Conservation (phyloP, 2,888 invertebrate genomes). For the Coecobrya sp. region DNA sequence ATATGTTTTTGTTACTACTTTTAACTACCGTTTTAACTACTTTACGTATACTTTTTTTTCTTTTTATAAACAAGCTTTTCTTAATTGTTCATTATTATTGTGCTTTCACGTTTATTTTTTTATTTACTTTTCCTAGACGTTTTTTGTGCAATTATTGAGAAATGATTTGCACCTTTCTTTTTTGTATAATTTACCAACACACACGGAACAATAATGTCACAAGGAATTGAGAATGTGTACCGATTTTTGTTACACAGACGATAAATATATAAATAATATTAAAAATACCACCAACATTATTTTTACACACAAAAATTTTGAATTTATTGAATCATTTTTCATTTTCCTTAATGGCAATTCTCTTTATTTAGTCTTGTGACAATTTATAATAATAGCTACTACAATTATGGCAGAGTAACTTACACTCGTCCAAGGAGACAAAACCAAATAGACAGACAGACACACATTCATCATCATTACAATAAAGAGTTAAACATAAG, state of each 20-base stretch:
- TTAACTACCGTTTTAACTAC: slow-evolving; percentile 31
- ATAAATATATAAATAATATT: neutral
- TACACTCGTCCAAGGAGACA: neutral
- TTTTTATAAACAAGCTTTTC: neutral
- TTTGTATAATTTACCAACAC: neutral
- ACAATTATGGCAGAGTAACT: neutral
- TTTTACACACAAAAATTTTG: neutral
- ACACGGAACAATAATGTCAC: neutral
- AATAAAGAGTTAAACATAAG: neutral
- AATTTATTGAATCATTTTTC: neutral
- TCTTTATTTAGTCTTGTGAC: neutral
- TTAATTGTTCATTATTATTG: slow-evolving; percentile 25
- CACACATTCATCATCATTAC: neutral
- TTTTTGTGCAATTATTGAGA: neutral
- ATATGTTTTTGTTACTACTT: slow-evolving; percentile 44
- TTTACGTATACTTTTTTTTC: neutral
- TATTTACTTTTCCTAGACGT: slow-evolving; percentile 8
- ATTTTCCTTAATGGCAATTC: neutral
- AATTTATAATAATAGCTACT: neutral
- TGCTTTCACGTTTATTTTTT: neutral
- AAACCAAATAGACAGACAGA: neutral
- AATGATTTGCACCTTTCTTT: neutral
- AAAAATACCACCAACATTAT: neutral
- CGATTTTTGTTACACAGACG: neutral
- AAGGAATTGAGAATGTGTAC: neutral